Conservation (phyloP, 2,113 vertebrate genomes). For the Saccopteryx bilineata region DNA sequence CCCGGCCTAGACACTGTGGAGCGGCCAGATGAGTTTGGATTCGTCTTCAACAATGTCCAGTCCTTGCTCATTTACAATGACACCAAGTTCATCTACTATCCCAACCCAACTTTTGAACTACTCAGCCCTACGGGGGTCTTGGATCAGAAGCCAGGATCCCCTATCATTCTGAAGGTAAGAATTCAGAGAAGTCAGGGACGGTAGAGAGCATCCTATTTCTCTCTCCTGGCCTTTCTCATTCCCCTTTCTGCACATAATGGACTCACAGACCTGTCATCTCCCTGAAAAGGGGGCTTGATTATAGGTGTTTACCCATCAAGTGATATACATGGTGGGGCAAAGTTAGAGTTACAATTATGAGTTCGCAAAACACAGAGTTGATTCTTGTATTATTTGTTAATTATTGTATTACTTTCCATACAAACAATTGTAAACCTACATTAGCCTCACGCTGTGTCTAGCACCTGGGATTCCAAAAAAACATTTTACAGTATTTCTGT, state of each 20-base stretch:
- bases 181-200: fast-evolving
- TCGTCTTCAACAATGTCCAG: constrained; percentile 99
- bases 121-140: constrained; percentile 93
- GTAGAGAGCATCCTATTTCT: no score
- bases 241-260: fast-evolving
- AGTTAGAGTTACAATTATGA: neutral
- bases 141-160: constrained; percentile 98
- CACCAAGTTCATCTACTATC: constrained; percentile 98
- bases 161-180: constrained; percentile 97
- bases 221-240: neutral
- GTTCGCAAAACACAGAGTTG: neutral
- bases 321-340: neutral
- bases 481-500: neutral
- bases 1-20: constrained; percentile 93
- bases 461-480: neutral
- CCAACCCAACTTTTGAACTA: constrained; percentile 96
- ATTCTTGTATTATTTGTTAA: neutral
- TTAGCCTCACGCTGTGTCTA: neutral
- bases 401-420: neutral
- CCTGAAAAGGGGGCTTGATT: neutral
- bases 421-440: neutral
- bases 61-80: constrained; percentile 96
- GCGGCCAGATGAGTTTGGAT: constrained; percentile 97
- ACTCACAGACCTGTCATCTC: neutral
- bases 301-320: fast-evolving